A percentile compares a stretch with the other conserved stretches of the same genome.
phyloP scores from a whole-genome alignment of 2,888 invertebrate genomes.

The Rotaria socialis region DNA sequence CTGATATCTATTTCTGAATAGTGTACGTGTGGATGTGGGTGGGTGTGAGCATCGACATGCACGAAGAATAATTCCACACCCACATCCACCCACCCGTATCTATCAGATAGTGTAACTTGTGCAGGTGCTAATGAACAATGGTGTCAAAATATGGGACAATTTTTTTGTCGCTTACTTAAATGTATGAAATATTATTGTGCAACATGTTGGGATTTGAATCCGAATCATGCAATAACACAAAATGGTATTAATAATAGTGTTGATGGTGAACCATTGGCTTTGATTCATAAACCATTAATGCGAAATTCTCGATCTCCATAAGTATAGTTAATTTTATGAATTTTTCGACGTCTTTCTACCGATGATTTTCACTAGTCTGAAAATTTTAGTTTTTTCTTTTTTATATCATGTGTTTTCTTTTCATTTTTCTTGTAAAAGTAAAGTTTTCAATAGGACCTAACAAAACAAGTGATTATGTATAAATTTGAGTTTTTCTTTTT shows the following conservation, averaged over 20 bases:
- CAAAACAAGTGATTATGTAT: neutral
- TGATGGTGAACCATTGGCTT: neutral
- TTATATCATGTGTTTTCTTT: neutral
- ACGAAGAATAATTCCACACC: too few species aligned
- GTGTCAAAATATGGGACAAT: constrained; percentile 64
- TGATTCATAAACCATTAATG: constrained; percentile 35
- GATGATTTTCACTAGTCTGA: neutral
- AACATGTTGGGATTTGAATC: constrained; percentile 64
- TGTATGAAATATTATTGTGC: constrained; percentile 93
- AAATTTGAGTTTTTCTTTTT: constrained; percentile 38
- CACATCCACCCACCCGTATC: too few species aligned
- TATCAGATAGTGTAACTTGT: constrained; percentile 86
- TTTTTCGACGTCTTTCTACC: neutral
- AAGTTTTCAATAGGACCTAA: too few species aligned
- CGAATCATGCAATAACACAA: neutral
- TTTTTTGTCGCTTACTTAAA: constrained; percentile 83
- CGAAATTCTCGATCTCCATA: constrained; percentile 1
- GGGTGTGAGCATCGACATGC: too few species aligned
- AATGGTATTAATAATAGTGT: neutral
- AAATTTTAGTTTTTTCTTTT: neutral
- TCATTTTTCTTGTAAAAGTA: neutral
- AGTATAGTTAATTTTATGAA: neutral
- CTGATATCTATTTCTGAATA: too few species aligned
- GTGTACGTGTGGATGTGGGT: too few species aligned
- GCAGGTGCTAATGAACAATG: constrained; percentile 80